Evolutionary conservation across 2,113 vertebrate species (phyloP).

Genomic region (Plestiodon gilberti): DNA sequence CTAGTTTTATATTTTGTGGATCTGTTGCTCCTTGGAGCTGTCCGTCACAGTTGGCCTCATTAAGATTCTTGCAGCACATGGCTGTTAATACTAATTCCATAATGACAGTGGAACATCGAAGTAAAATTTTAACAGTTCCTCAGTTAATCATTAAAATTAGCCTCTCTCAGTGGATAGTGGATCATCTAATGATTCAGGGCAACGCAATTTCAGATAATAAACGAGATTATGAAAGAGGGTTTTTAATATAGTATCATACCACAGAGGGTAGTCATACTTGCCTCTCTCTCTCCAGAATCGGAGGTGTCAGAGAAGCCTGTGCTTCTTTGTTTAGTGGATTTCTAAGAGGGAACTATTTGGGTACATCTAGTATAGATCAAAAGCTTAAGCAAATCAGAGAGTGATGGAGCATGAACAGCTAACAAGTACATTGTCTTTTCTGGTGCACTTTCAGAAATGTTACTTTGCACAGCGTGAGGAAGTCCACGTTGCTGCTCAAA

Average conservation of each 20-base stretch:
- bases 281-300: conserved; percentile 36
- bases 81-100: conserved; percentile 70
- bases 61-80: conserved; percentile 59
- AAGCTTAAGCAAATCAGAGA: conserved; percentile 49
- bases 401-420: neutral
- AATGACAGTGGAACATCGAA: conserved; percentile 67
- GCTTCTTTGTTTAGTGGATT: neutral
- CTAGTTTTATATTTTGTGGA: conserved; percentile 49
- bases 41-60: conserved; percentile 62
- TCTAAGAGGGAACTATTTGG: conserved; percentile 1
- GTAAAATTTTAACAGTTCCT: conserved; percentile 75
- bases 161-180: conserved; percentile 56
- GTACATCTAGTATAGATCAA: neutral
- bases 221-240: conserved; percentile 61
- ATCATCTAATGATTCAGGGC: conserved; percentile 62
- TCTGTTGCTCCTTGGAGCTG: conserved; percentile 45
- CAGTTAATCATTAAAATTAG: conserved; percentile 79
- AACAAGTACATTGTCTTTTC: neutral
- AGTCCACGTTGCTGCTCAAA: accelerated
- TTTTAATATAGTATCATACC: conserved; percentile 62
- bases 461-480: conserved; percentile 5
- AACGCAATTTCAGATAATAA: conserved; percentile 71
- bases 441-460: conserved; percentile 16
- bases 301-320: neutral
- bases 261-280: conserved; percentile 26